A percentile compares a stretch with the other conserved stretches of the same genome.
These are phyloP conservation scores for Cydia fagiglandana DNA, from an alignment of 1,140 invertebrate species.

Conservation along the genomic window DNA sequence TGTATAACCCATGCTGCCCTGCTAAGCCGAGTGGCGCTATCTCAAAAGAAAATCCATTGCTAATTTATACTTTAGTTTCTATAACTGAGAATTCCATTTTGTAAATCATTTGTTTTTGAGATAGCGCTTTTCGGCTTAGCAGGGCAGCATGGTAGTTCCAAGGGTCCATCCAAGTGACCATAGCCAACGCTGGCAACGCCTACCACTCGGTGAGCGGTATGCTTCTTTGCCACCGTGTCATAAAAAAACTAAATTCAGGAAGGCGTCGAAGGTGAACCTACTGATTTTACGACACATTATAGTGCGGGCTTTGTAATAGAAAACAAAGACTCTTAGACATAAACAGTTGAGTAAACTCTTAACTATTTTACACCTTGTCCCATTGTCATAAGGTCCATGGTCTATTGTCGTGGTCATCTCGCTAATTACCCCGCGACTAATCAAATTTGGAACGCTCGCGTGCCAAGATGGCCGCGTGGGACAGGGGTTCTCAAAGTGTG, in stretches of 20 bases:
- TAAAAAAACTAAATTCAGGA: not conserved
- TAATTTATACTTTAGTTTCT: too few relatives aligned
- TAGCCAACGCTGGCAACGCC: too few relatives aligned
- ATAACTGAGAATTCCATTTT: too few relatives aligned
- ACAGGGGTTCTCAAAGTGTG: constrained; percentile 4
- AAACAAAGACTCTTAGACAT: constrained; percentile 7
- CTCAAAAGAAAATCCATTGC: too few relatives aligned
- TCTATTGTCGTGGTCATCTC: not conserved
- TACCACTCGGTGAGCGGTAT: too few relatives aligned
- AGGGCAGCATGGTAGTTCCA: too few relatives aligned
- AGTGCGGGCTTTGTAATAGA: not conserved
- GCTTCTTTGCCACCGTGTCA: too few relatives aligned
- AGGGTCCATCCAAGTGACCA: too few relatives aligned
- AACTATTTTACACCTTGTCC: not conserved
- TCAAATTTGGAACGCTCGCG: constrained; percentile 52
- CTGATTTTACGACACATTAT: not conserved
- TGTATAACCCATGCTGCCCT: too few relatives aligned
- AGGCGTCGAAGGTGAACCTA: not conserved
- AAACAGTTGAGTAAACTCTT: not conserved
- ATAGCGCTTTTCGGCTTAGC: too few relatives aligned
- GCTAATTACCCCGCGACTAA: constrained; percentile 34
- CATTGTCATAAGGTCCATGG: not conserved
- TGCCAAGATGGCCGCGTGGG: constrained; percentile 52
- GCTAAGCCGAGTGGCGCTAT: too few relatives aligned
- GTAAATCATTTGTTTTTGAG: too few relatives aligned